A percentile compares a stretch with the other conserved stretches of the same genome.
Evolutionary conservation across 1,140 invertebrate species (phyloP).

Genomic region (Helicoverpa zea): DNA sequence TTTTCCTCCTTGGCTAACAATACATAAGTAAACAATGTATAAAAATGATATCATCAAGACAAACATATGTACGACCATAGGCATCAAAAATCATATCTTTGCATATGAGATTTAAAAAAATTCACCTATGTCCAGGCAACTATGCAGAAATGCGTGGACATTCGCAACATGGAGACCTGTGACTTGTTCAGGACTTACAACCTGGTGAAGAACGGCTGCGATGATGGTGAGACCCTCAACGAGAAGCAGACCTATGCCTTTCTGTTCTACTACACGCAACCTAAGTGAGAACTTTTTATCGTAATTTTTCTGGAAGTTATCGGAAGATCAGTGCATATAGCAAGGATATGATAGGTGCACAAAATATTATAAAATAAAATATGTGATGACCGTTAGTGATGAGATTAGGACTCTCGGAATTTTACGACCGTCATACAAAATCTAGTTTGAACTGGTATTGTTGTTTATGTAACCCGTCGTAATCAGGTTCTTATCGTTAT

Average conservation of each 20-base stretch:
- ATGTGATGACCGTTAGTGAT: no score
- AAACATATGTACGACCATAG: no score
- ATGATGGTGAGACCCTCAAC: slow-evolving; percentile 33
- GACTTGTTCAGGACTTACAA: slow-evolving; percentile 59
- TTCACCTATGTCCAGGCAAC: slow-evolving; percentile 50
- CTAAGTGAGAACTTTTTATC: slow-evolving; percentile 48
- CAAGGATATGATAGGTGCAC: no score
- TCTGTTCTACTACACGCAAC: slow-evolving; percentile 59
- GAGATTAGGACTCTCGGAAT: not conserved
- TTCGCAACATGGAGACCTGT: slow-evolving; percentile 65
- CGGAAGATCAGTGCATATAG: no score
- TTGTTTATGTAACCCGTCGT: slow-evolving; percentile 13
- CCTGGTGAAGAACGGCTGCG: slow-evolving; percentile 56
- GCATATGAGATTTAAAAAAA: not conserved
- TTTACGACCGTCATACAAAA: not conserved
- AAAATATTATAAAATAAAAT: not conserved
- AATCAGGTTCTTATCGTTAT: slow-evolving; percentile 21
- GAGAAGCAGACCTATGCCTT: slow-evolving; percentile 46
- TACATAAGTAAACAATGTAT: no score
- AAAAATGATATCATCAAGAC: no score
- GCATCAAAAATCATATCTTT: no score
- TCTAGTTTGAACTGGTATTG: not conserved
- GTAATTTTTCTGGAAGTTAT: no score
- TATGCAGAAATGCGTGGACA: slow-evolving; percentile 66
- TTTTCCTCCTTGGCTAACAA: no score